A percentile compares a stretch with the other conserved stretches of the same genome.
Evolutionary conservation across 64 coral and sea anemone genomes (phyloP).

Genomic region (Montipora sp.): DNA sequence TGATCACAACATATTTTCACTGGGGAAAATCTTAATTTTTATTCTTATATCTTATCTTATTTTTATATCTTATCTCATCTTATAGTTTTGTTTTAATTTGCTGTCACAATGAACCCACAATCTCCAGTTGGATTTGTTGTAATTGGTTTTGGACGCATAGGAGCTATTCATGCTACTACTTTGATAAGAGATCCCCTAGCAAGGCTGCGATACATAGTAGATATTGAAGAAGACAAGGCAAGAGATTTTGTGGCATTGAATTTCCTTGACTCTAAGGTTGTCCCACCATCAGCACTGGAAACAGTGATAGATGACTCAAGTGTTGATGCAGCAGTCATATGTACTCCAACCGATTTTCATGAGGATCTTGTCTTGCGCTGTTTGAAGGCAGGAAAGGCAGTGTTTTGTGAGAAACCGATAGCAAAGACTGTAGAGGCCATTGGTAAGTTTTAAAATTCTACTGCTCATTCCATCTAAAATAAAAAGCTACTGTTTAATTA

Average conservation of each 20-base stretch:
- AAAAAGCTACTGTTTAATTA: no score
- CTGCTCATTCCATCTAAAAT: background rate
- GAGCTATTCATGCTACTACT: slow-evolving; percentile 71
- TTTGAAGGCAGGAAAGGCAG: slow-evolving; percentile 84
- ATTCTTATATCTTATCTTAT: no score
- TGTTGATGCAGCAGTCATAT: slow-evolving; percentile 68
- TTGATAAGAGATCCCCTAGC: slow-evolving; percentile 45
- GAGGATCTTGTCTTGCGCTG: slow-evolving; percentile 65
- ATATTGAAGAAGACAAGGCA: slow-evolving; percentile 71
- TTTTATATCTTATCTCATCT: background rate
- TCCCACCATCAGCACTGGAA: slow-evolving; percentile 10
- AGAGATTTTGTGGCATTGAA: slow-evolving; percentile 63
- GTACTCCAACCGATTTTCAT: slow-evolving; percentile 83
- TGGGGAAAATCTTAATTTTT: no score
- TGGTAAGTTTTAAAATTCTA: slow-evolving; percentile 46
- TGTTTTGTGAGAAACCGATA: slow-evolving; percentile 97
- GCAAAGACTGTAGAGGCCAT: slow-evolving; percentile 63
- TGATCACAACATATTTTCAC: no score
- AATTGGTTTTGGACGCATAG: slow-evolving; percentile 81
- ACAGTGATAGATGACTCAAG: slow-evolving; percentile 55
- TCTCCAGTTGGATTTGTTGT: slow-evolving; percentile 49
- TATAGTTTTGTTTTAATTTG: background rate
- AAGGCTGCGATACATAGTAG: slow-evolving; percentile 82
- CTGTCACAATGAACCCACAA: background rate
- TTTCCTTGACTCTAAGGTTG: slow-evolving; percentile 38